phyloP scores from a whole-genome alignment of 2,888 invertebrate species.

The Zygogramma bicolorata region DNA sequence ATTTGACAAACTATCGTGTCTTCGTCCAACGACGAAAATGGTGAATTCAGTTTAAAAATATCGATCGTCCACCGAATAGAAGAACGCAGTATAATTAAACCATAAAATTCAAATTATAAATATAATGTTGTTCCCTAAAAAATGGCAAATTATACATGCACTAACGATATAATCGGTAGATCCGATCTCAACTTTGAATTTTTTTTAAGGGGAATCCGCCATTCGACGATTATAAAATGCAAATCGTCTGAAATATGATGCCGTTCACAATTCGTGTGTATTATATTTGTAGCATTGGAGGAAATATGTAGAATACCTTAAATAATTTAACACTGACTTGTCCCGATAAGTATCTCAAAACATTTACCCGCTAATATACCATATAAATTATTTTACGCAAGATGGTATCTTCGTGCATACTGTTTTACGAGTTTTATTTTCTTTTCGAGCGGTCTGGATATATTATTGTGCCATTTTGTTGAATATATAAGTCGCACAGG shows the following conservation, averaged over 20 bases:
- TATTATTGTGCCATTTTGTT: slow-evolving; percentile 12
- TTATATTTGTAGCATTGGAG: slow-evolving; percentile 25
- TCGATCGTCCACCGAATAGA: not conserved
- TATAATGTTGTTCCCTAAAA: slow-evolving; percentile 4
- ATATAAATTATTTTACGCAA: slow-evolving; percentile 41
- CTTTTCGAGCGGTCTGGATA: not conserved
- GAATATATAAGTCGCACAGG: slow-evolving; percentile 7
- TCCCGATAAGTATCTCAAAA: slow-evolving; percentile 43
- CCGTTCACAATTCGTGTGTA: slow-evolving; percentile 14
- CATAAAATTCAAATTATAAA: slow-evolving; percentile 7
- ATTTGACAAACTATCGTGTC: slow-evolving; percentile 3
- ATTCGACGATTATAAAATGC: not conserved
- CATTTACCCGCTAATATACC: slow-evolving; percentile 44
- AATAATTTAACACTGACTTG: slow-evolving; percentile 45
- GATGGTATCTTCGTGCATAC: slow-evolving; percentile 5
- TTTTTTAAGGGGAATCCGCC: not conserved
- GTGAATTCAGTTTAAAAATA: not conserved
- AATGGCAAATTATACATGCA: slow-evolving; percentile 12
- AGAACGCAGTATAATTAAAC: not conserved
- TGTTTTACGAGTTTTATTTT: slow-evolving; percentile 7
- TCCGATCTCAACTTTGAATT: not conserved
- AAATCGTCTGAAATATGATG: slow-evolving; percentile 4
- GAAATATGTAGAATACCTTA: slow-evolving; percentile 44
- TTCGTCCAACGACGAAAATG: not conserved
- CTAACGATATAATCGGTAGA: not conserved